Base-by-base conservation (phyloP, 1,140 invertebrate species). In the Cylas formicarius region DNA sequence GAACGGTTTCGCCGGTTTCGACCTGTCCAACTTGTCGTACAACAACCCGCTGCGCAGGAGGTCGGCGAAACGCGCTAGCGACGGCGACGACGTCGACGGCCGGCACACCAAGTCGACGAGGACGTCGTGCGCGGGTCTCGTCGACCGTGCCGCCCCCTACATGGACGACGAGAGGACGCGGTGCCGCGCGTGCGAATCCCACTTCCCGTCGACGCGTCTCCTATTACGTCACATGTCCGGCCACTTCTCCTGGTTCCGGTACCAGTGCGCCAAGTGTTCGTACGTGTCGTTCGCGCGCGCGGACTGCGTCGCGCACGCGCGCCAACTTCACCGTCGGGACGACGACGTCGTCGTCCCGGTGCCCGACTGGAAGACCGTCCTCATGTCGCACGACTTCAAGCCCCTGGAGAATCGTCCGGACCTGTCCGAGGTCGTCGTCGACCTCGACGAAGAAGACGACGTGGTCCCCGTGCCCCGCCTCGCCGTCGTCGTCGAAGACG, bases 221-320 rank as follows among this genome's bases (percentile, higher is more conserved):
- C 45, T 72, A 33, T 48, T 66, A 4, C 56, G 58, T 28, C 70
- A 72, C 39, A 63, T 70, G 59, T 65, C 68, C 1, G 54, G 57
- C 17, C 70, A 72, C 44, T 61, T 71, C 5, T 62, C 58, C 35
- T 69, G 69, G 65, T 63, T 62, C 48, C 55, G 67, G 24, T 72
- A 61, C 47, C 61, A 62, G 29, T 72, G 70, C 42, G 60, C 54
- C 16, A 41, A 62, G 5, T 72, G 70, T 41, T 46, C 61, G 16
- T 72, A 65, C 37, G 64, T 67, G 33, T 62, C 62, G 21, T 68
- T 63, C 20, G 43, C 54, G 20, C 68, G 66, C 42, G 56, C 48
- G 21, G 65, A 68, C 19, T 68, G 64, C 28, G 50, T 63, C 0
- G 50, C 56, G 4, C 70, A 72, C 51, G 64, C 60, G 16, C 61